Evolutionary conservation across 37 sponge, comb jelly and placozoan genomes (phyloP), one percentile per base, ranked within the genome.

Genomic region (Hexactinellida sp.): DNA sequence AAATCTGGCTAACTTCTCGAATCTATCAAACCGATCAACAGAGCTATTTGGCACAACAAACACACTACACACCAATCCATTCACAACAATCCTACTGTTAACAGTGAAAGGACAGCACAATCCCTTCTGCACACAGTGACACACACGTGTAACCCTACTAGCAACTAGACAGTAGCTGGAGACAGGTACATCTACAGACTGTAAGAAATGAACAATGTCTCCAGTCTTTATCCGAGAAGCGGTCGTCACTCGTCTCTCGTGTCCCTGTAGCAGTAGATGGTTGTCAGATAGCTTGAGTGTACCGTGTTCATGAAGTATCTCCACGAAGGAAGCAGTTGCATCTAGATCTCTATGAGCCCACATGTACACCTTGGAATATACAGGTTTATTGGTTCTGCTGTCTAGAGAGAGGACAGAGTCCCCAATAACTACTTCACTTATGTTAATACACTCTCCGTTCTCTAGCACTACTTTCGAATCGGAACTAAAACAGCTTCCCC

Each of bases 341-440:
- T 63, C 76, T 21, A 7, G 76, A 28, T 63, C 76, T 25, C 3
- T 5, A n/a, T 63, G 76, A 21, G 19, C 76, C 76, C 76, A 63
- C 76, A 63, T 63, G 76, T 25, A 63, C 76, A 63, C 76, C 34
- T 63, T 63, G 76, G 76, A 63, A 63, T 63, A 63, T 7, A 28
- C 34, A 63, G 34, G 13, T 23, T n/a, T 23, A 25, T n/a, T n/a
- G 13, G 32, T 32, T 63, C 34, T 10, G 1, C 5, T 25, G 13
- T 63, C 34, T 63, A 63, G 34, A 28, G 76, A 63, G 3, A 63
- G 34, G 76, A 63, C 76, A 63, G 3, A 63, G 34, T 63, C 76
- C 5, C 76, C 76, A 7, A 63, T 63, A 10, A 21, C 5, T 32
- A 63, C 5, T n/a, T 63, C 32, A 25, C 30, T 63, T n/a, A 63